These are phyloP conservation scores for Onychorhynchus coronatus DNA, from an alignment of 2,113 vertebrate genomes.

Conservation along the genomic window DNA sequence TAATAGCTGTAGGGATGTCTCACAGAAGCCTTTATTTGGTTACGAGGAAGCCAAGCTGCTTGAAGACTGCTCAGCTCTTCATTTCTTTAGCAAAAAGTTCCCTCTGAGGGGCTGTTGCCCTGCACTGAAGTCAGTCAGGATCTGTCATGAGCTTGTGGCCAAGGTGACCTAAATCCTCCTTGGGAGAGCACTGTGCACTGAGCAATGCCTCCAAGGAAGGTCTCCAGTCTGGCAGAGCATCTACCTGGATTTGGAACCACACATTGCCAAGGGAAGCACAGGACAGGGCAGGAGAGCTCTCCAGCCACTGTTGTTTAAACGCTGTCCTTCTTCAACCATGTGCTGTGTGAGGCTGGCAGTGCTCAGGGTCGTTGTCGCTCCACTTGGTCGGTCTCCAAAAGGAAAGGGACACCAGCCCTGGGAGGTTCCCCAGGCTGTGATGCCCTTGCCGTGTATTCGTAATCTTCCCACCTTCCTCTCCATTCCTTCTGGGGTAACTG, in stretches of 20 bases:
- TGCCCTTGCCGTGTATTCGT: fast-evolving
- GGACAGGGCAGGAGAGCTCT: background rate
- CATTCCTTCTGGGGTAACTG: background rate
- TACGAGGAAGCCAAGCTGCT: fast-evolving
- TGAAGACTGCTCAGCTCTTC: background rate
- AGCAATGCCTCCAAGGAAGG: background rate
- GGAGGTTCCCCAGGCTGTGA: background rate
- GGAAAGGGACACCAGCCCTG: background rate
- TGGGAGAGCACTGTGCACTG: background rate
- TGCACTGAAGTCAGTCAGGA: background rate
- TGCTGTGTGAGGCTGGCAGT: background rate
- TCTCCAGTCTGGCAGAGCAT: background rate
- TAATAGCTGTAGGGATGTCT: background rate
- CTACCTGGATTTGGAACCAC: background rate
- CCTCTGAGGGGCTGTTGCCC: background rate
- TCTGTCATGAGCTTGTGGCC: background rate
- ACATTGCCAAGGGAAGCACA: fast-evolving
- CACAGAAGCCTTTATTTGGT: constrained; percentile 24
- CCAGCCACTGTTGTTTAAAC: background rate
- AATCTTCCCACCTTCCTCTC: background rate
- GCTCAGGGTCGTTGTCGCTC: background rate
- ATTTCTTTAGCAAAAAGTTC: background rate
- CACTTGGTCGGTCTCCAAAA: background rate
- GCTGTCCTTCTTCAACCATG: background rate
- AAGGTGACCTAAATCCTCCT: background rate